Base-by-base conservation (phyloP, 2,797 vertebrate species). In the Arrhamphus sclerolepis region DNA sequence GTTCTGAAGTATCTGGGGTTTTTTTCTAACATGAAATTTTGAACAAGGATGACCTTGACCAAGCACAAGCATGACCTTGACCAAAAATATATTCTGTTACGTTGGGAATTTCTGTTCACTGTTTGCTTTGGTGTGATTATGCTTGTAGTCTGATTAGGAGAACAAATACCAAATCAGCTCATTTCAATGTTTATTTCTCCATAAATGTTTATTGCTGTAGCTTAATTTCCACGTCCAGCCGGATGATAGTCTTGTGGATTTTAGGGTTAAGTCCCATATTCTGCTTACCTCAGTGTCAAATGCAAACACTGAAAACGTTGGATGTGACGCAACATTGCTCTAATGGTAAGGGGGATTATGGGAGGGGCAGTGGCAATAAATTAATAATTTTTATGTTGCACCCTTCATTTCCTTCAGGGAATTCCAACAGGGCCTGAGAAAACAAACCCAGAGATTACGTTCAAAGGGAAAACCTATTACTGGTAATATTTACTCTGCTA, bases 401-500 rank as follows among this genome's bases (percentile, higher is more conserved):
- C 64, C 66, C 72, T n/a, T 83, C 80, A 90, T 92, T 92, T 92
- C 90, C 91, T 87, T 22, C 2, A 74, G 88, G 88, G 89, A 83
- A 92, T 92, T 92, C 90, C 89, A 83, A 65, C 64, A 79, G 70
- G 82, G 57, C 63, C 70, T 75, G 80, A 77, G 59, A 75, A 85
- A 87, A 87, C 82, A 87, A 77, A 83, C 44, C 10, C 7, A 0
- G 42, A 76, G 79, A 85, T 88, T 86, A 70, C 39, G 18, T 65
- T 87, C 57, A 78, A 80, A 83, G 77, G 77, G 72, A 73, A 84
- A 85, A 80, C 72, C 70, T 56, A 69, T 83, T 77, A 84, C 79
- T 80, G 84, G 87, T 89, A 90, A 92, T 92, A 89, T 90, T 92
- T 88, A 88, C 81, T 70, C 74, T 83, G 67, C 80, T 83, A 84